phyloP scores from a whole-genome alignment of 2,888 invertebrate genomes.

The Nycteola revayana region DNA sequence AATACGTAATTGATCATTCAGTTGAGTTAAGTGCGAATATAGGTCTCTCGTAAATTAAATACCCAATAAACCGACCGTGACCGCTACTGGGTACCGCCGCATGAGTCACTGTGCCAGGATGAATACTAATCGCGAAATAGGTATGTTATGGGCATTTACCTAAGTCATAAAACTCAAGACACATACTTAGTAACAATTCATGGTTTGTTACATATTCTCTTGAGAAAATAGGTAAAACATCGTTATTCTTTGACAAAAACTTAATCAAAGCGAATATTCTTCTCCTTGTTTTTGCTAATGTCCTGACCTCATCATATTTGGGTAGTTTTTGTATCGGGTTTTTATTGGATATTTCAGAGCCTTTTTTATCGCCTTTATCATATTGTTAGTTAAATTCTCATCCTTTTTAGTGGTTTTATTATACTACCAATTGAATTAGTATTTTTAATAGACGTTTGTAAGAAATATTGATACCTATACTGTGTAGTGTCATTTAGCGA shows the following conservation, averaged over 20 bases:
- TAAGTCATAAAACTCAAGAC: too few relatives aligned
- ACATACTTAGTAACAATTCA: too few relatives aligned
- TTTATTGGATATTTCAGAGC: constrained; percentile 20
- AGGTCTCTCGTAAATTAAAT: too few relatives aligned
- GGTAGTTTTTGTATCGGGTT: constrained; percentile 13
- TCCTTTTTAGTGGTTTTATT: too few relatives aligned
- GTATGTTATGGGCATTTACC: too few relatives aligned
- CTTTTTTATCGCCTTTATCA: background rate
- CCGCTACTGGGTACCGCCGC: constrained; percentile 29
- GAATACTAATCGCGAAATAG: constrained; percentile 29
- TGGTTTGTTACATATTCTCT: too few relatives aligned
- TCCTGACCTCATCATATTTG: background rate
- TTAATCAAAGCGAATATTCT: constrained; percentile 8
- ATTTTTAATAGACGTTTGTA: too few relatives aligned
- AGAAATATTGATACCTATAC: background rate
- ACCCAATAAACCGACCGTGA: constrained; percentile 23
- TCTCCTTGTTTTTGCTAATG: constrained; percentile 17
- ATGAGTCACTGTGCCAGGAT: constrained; percentile 24
- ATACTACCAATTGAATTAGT: too few relatives aligned
- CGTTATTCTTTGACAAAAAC: constrained; percentile 10
- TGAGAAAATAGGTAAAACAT: constrained; percentile 9
- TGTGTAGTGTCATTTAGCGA: background rate
- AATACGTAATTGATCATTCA: too few relatives aligned
- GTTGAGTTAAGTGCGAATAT: too few relatives aligned
- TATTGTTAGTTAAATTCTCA: constrained; percentile 26